Evolutionary conservation across 2,113 vertebrate species (phyloP).

Genomic region (Nothocercus nigrocapillus): DNA sequence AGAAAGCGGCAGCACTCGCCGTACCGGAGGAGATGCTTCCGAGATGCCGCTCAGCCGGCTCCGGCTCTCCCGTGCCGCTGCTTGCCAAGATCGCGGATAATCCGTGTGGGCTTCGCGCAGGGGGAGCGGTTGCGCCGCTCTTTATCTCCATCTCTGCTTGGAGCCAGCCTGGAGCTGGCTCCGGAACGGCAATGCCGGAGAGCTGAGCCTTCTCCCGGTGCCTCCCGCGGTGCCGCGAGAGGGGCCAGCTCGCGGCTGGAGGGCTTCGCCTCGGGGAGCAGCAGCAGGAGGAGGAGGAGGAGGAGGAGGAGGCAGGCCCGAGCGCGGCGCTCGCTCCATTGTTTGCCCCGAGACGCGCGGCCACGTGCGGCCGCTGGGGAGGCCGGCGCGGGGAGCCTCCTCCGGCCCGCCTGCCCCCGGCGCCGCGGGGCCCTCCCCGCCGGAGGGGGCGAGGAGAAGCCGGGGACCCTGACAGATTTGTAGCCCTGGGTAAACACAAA

Average conservation of each 20-base stretch:
- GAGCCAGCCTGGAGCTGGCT: not conserved
- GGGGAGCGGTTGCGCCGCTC: not conserved
- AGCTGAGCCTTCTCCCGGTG: not conserved
- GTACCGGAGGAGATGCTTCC: too few species aligned
- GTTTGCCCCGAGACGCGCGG: constrained; percentile 4
- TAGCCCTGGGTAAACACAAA: constrained; percentile 67
- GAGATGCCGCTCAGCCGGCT: not conserved
- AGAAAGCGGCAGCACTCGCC: too few species aligned
- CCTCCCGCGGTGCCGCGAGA: not conserved
- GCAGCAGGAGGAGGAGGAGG: too few species aligned
- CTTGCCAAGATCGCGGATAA: not conserved
- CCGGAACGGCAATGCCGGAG: not conserved
- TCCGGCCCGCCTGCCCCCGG: not conserved
- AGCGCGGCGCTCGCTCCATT: constrained; percentile 10
- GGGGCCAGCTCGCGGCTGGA: not conserved
- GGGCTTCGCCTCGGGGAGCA: not conserved
- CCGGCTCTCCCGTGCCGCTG: not conserved
- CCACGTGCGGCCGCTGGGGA: constrained; percentile 44
- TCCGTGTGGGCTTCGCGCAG: not conserved
- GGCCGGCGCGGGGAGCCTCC: constrained; percentile 21
- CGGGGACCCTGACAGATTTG: constrained; percentile 66
- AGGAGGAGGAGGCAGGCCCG: constrained; percentile 15
- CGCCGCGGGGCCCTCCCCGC: not conserved
- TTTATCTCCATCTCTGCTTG: not conserved
- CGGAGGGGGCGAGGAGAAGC: not conserved